Percentiles rank a stretch among this genome's conserved stretches.
These are phyloP conservation scores for Otolemur crassicaudatus DNA, from an alignment of 2,797 vertebrate species.

Conservation along the genomic window DNA sequence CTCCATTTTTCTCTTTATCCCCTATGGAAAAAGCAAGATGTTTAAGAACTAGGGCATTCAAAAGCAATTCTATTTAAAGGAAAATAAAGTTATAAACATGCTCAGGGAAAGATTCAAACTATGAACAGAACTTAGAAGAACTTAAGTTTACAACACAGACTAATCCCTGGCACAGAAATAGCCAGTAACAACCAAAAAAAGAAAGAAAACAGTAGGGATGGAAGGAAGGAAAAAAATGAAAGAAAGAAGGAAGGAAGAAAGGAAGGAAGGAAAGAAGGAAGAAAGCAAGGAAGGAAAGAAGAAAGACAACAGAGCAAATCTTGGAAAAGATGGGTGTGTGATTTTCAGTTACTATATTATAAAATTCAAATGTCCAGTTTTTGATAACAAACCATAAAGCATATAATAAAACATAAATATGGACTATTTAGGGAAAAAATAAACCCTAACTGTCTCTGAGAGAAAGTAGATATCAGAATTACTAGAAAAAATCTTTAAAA, in stretches of 20 bases:
- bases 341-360: neutral
- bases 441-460: neutral
- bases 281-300: neutral
- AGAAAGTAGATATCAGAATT: neutral
- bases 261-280: no score
- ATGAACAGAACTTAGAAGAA: neutral
- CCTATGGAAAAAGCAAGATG: neutral
- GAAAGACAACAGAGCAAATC: neutral
- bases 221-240: no score
- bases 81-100: neutral
- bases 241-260: accelerated
- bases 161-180: neutral
- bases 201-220: neutral
- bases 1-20: neutral
- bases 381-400: neutral
- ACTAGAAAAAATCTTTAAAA: neutral
- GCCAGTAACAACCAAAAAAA: neutral
- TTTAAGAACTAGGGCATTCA: neutral
- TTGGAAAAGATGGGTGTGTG: neutral
- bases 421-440: neutral
- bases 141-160: neutral
- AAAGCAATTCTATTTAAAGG: neutral
- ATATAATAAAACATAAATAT: neutral
- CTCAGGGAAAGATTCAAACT: neutral
- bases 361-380: neutral